Evolutionary conservation across 2,797 vertebrate species (phyloP), one percentile per base, ranked within the genome.

Genomic region (Botia almorhae): DNA sequence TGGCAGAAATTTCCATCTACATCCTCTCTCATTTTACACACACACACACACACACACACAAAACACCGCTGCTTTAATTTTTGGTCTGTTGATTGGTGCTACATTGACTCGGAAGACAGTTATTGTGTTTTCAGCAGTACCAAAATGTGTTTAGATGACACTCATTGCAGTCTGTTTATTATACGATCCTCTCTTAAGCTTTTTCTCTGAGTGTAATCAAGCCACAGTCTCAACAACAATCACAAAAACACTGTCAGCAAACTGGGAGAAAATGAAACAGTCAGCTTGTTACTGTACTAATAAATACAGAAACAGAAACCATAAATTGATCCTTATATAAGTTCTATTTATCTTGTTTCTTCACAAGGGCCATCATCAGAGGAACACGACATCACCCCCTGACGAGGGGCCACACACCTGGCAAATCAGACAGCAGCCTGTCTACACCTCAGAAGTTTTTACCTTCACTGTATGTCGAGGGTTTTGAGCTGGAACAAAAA

Each of bases 71-170:
- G 74, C 74, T 86, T 50, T 72, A 84, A 78, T 78, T 82, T 26
- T 70, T n/a, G 85, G 68, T 76, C 61, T 33, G 43, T 58, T 65
- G 73, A 55, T 71, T 46, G 78, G 81, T 83, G 88, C 83, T 86
- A 84, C 83, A 82, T 84, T 78, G 76, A 85, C 82, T 77, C 50
- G 72, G 85, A 89, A 88, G 85, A 90, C 87, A 82, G 43, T 65
- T 78, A 56, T 63, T 74, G 56, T 55, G 87, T 81, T 85, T 87
- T 82, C 86, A 76, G 90, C 86, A 81, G 85, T 76, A 88, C 86
- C 84, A 84, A 83, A 93, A 93, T 29, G 26, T 78, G 16, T 76
- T 69, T 71, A 73, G 70, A 81, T 51, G 36, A 73, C 63, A 64
- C 46, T 81, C 65, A 67, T 46, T 71, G 26, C 71, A 36, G 58